Evolutionary conservation across 2,113 vertebrate species (phyloP).

Genomic region (Odontophorus gujanensis): DNA sequence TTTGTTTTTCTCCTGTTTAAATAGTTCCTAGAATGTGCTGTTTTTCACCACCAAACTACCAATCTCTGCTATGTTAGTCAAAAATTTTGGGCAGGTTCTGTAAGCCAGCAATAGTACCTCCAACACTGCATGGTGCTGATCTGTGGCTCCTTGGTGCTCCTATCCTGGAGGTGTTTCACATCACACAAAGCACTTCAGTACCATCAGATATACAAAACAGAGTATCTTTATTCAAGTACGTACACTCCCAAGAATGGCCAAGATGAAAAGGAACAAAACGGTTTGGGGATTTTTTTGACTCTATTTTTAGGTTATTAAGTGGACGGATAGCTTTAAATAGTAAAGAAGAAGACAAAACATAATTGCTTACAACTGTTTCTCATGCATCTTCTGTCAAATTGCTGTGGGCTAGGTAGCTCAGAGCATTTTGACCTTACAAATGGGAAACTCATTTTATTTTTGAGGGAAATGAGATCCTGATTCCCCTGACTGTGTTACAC

Average conservation of each 20-base stretch:
- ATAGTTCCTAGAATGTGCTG: background rate
- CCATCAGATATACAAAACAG: background rate
- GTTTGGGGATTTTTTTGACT: fast-evolving
- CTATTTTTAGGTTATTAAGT: background rate
- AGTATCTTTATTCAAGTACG: background rate
- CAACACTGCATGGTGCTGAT: background rate
- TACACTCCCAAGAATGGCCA: fast-evolving
- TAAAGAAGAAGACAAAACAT: background rate
- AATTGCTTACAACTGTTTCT: background rate
- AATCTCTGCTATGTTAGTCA: background rate
- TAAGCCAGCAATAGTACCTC: background rate
- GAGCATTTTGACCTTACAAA: background rate
- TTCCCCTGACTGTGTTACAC: background rate
- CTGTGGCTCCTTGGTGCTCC: background rate
- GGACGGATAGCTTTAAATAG: background rate
- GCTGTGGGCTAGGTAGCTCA: background rate
- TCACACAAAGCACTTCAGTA: background rate
- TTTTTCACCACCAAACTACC: background rate
- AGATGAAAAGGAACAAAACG: background rate
- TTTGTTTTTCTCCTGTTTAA: background rate
- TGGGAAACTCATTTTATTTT: background rate
- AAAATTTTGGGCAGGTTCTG: background rate
- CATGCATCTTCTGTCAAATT: background rate
- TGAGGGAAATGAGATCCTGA: background rate
- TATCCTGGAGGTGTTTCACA: background rate